These are phyloP conservation scores for Stegodyphus dumicola DNA, from an alignment of 1,140 invertebrate genomes.

Conservation along the genomic window DNA sequence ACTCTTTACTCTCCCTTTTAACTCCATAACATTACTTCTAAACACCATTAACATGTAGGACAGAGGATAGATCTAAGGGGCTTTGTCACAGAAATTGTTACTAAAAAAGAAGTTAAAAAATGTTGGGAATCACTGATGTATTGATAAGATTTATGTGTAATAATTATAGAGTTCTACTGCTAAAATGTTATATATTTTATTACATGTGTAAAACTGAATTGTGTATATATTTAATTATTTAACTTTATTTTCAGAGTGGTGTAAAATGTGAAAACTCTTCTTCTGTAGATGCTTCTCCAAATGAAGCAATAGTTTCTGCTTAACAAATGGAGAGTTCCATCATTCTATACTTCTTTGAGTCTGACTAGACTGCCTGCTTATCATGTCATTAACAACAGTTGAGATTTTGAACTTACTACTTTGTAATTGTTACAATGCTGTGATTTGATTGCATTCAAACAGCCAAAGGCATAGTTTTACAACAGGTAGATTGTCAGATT, in stretches of 20 bases:
- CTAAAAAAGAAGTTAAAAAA: too few relatives aligned
- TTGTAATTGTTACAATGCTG: slow-evolving; percentile 52
- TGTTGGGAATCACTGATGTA: too few relatives aligned
- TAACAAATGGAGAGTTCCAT: slow-evolving; percentile 31
- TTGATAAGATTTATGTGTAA: too few relatives aligned
- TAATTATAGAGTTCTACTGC: too few relatives aligned
- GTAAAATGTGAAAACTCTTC: slow-evolving; percentile 40
- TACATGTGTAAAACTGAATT: too few relatives aligned
- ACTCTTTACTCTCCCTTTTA: too few relatives aligned
- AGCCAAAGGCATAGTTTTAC: slow-evolving; percentile 38
- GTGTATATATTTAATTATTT: too few relatives aligned
- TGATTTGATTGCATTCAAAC: slow-evolving; percentile 54
- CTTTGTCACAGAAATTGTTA: too few relatives aligned
- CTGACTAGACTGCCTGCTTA: slow-evolving; percentile 49
- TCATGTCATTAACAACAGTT: slow-evolving; percentile 59
- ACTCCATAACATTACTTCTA: too few relatives aligned
- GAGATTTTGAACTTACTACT: slow-evolving; percentile 30
- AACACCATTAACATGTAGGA: too few relatives aligned
- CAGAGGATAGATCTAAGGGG: too few relatives aligned
- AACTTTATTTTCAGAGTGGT: not conserved
- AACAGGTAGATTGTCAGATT: slow-evolving; percentile 27
- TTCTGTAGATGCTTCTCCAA: slow-evolving; percentile 45
- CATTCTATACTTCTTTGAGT: slow-evolving; percentile 13
- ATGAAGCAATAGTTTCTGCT: slow-evolving; percentile 56
- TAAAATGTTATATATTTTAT: too few relatives aligned